Base-by-base conservation (phyloP, 2,888 invertebrate genomes). In the Deilephila elpenor region DNA sequence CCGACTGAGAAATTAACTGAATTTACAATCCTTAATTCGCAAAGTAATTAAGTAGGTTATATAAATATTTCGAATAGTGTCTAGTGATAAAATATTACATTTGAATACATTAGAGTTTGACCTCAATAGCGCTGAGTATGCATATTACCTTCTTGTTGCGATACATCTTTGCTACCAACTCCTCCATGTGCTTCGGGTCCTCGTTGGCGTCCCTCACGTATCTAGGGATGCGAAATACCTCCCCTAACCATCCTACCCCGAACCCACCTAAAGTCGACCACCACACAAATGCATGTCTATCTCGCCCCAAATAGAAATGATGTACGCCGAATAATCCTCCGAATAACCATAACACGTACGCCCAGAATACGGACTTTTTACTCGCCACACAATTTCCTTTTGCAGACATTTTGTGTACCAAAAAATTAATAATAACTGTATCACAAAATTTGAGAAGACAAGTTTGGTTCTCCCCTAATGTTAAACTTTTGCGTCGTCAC, bases 251-350 rank as follows among this genome's bases (percentile, higher is more conserved):
- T 11, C 99, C 99, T 20, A 97, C 84, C 0, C 98, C 97, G 85
- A 97, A 98, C 5, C 98, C 98, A 1, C 98, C 98, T 25, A 98
- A 91, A 0, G 98, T 98, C 75, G 97, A 96, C 96, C 98, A 97
- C 96, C 98, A 98, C 0, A 98, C 95, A 86, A 99, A 97, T 0
- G 98, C 99, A 82, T 99, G 99, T 32, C 96, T 95, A 89, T 99
- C 98, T 74, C 99, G 95, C 73, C 96, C 96, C 77, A 99, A 93
- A 91, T 99, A 99, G 84, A 99, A 96, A 87, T 99, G 98, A 91
- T 99, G 99, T 6, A 97, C 91, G 0, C 99, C 99, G 80, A 98
- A 96, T 82, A 97, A 91, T 5, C 99, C 99, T 25, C 98, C 98
- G 79, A 98, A 95, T 0, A 98, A 84, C 99, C 99, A 99, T 60